Evolutionary conservation across 2,888 invertebrate species (phyloP).

Genomic region (Cerastoderma edule): DNA sequence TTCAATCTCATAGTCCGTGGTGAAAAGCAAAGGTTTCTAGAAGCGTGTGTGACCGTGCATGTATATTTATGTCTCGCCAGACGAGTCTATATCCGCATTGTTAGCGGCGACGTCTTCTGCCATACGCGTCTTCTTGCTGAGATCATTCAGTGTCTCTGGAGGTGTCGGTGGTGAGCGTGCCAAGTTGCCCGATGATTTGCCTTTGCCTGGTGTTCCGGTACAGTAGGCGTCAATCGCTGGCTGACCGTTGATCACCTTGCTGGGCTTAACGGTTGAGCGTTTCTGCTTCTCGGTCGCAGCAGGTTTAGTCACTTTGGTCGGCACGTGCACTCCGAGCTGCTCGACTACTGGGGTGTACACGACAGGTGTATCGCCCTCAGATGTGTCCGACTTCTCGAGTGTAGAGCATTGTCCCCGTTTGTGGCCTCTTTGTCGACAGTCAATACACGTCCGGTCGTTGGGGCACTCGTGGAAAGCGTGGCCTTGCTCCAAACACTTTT

Average conservation of each 20-base stretch:
- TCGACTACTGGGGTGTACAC: too few relatives aligned
- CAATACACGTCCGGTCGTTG: background rate
- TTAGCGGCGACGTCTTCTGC: too few relatives aligned
- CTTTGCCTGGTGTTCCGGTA: constrained; percentile 1
- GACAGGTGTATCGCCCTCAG: background rate
- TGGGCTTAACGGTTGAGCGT: too few relatives aligned
- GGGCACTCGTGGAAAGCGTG: background rate
- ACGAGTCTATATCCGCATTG: too few relatives aligned
- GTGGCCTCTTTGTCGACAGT: background rate
- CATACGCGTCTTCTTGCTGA: too few relatives aligned
- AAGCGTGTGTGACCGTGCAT: too few relatives aligned
- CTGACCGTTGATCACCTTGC: background rate
- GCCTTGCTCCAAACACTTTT: background rate
- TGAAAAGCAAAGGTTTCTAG: too few relatives aligned
- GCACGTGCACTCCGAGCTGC: too few relatives aligned
- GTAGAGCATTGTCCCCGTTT: background rate
- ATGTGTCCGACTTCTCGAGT: background rate
- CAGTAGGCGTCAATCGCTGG: background rate
- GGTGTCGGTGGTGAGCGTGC: background rate
- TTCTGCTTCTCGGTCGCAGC: too few relatives aligned
- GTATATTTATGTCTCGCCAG: too few relatives aligned
- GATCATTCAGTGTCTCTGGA: background rate
- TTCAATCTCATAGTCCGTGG: too few relatives aligned
- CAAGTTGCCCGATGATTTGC: background rate
- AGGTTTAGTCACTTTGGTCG: too few relatives aligned